These are phyloP conservation scores for Ibycter americanus DNA, from an alignment of 2,797 vertebrate genomes.

Conservation along the genomic window DNA sequence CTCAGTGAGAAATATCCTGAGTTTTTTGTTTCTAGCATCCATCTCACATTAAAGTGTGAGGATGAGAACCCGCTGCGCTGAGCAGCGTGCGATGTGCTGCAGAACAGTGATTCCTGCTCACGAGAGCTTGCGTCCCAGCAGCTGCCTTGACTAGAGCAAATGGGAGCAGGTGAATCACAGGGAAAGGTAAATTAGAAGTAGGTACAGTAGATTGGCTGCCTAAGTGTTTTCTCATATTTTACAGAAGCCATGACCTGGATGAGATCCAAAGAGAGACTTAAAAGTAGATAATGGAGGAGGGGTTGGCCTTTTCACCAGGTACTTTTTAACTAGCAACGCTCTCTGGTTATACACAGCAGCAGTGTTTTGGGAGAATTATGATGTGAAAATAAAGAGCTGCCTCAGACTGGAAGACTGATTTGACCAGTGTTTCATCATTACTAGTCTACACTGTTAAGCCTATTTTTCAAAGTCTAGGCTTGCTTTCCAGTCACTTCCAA, in stretches of 20 bases:
- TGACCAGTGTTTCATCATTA: not conserved
- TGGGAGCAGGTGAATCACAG: conserved; percentile 7
- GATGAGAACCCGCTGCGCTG: fast-evolving
- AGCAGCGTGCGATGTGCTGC: not conserved
- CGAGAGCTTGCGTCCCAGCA: not conserved
- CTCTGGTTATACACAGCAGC: not conserved
- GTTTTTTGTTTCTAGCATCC: not conserved
- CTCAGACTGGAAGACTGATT: not conserved
- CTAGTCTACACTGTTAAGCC: not conserved
- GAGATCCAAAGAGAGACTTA: conserved; percentile 36
- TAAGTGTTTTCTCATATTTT: conserved; percentile 61
- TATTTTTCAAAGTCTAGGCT: not conserved
- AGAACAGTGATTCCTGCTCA: not conserved
- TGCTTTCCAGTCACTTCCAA: not conserved
- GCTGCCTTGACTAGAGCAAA: not conserved
- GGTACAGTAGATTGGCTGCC: conserved; percentile 51
- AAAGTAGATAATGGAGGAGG: not conserved
- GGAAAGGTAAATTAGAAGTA: conserved; percentile 45
- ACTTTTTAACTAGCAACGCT: not conserved
- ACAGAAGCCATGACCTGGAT: conserved; percentile 12
- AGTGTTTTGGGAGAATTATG: not conserved
- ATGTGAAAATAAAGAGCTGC: not conserved
- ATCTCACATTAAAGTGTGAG: fast-evolving
- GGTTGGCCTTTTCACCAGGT: not conserved
- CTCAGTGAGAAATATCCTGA: not conserved